Percentiles rank a stretch among this genome's conserved stretches.
These are phyloP conservation scores for Caenorhabditis drosophilae DNA, from an alignment of 2,888 invertebrate species.

Conservation along the genomic window DNA sequence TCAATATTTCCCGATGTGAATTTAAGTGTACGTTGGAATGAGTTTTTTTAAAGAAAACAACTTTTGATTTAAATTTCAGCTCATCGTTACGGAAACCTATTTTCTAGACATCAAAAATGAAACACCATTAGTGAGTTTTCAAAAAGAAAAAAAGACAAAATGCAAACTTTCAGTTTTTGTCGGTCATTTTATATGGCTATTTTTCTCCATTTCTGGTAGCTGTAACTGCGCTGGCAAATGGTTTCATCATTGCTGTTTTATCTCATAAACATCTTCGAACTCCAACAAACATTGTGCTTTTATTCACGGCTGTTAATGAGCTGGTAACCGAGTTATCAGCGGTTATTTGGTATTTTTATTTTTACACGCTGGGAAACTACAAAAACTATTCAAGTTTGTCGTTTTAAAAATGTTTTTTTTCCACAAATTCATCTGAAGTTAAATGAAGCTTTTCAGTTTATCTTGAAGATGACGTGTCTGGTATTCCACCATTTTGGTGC, in stretches of 20 bases:
- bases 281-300: constrained; percentile 60
- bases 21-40: too few species aligned
- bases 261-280: constrained; percentile 61
- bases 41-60: too few species aligned
- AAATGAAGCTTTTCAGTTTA: neutral
- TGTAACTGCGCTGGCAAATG: constrained; percentile 52
- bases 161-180: constrained; percentile 44
- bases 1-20: too few species aligned
- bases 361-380: constrained; percentile 61
- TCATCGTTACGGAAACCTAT: too few species aligned
- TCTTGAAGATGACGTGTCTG: neutral
- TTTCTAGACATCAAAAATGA: neutral
- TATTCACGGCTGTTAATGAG: constrained; percentile 63
- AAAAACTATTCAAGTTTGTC: constrained; percentile 31
- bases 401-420: neutral
- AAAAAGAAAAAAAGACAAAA: too few species aligned
- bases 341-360: constrained; percentile 62
- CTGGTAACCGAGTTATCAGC: constrained; percentile 55
- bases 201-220: constrained; percentile 51
- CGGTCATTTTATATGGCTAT: constrained; percentile 58
- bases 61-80: too few species aligned
- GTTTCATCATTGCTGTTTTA: constrained; percentile 47
- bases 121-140: neutral
- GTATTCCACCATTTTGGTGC: constrained; percentile 27
- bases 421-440: neutral